phyloP scores from a whole-genome alignment of 2,888 invertebrate species.

The Rhopalosiphum nymphaeae region DNA sequence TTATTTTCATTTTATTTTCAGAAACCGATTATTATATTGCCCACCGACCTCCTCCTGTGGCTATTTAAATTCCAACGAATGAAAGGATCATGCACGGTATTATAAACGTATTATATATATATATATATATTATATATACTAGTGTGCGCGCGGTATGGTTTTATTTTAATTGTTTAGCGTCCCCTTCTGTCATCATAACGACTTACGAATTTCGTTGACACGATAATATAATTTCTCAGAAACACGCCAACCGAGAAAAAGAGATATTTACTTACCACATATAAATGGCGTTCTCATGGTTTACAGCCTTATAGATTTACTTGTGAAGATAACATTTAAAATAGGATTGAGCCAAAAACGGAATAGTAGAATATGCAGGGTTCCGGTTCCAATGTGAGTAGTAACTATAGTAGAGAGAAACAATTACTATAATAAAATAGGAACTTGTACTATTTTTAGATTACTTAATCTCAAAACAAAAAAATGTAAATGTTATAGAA shows the following conservation, averaged over 20 bases:
- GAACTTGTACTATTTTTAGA: no score
- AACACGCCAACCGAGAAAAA: not conserved
- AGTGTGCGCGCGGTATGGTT: not conserved
- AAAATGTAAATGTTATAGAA: no score
- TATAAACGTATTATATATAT: not conserved
- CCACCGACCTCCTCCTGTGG: constrained; percentile 11
- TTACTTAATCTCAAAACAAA: not conserved
- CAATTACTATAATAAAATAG: not conserved
- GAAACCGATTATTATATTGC: constrained; percentile 51
- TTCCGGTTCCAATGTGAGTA: not conserved
- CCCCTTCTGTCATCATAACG: constrained; percentile 4
- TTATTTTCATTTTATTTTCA: constrained; percentile 7
- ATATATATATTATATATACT: not conserved
- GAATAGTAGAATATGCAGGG: not conserved
- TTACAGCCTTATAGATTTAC: not conserved
- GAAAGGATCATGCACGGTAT: not conserved
- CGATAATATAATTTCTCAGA: not conserved
- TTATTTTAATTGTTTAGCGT: constrained; percentile 26
- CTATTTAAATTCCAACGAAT: constrained; percentile 44
- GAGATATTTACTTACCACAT: not conserved
- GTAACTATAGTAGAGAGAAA: not conserved
- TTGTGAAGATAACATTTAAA: not conserved
- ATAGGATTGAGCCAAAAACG: not conserved
- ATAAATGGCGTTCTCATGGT: not conserved
- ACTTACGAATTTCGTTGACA: constrained; percentile 9